Base-by-base conservation (phyloP, 2,797 vertebrate species). In the Manis pentadactyla region DNA sequence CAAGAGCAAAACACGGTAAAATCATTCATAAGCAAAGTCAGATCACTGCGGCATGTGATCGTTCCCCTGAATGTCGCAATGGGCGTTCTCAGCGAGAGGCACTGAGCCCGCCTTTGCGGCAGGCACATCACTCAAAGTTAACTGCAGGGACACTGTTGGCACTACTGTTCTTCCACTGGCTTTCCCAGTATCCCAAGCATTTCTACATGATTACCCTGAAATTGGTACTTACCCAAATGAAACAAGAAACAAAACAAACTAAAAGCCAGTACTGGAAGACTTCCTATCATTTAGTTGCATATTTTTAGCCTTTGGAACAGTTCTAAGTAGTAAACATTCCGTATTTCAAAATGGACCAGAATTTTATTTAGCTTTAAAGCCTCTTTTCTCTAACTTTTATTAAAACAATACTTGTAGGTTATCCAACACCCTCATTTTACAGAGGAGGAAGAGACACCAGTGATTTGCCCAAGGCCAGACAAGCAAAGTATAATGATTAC, bases 1-100 rank as follows among this genome's bases (percentile, higher is more conserved):
- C 4, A 94, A 96, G 34, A 84, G 51, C 79, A 97, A 94, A 94
- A 91, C 4, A 74, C 34, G 79, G 93, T 66, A 85, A 78, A 93
- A 94, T 93, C 0, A 2, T 1, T 79, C 0, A 81, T 4, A 66
- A 66, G 14, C 63, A 93, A 49, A 37, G 7, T 83, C 46, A 73
- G 12, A 19, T 81, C 21, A 46, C 39, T 34, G 23, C 34, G n/a
- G 49, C 14, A 49, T 19, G 18, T 0, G 21, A 19, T 63, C 39
- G 46, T 51, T 3, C 88, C 53, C 17, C 68, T 34, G 18, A 75
- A 42, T 19, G 82, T 12, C 37, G 31, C 63, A 27, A 0, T 3
- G 12, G 12, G 42, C 23, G 9, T 46, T 61, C 19, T 53, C 21
- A 61, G 46, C 78, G 39, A 1, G 3, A 37, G 46, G 15, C 21